Percentiles rank a stretch among this genome's conserved stretches.
These are phyloP conservation scores for Ephestia elutella DNA, from an alignment of 1,140 invertebrate genomes.

Conservation along the genomic window DNA sequence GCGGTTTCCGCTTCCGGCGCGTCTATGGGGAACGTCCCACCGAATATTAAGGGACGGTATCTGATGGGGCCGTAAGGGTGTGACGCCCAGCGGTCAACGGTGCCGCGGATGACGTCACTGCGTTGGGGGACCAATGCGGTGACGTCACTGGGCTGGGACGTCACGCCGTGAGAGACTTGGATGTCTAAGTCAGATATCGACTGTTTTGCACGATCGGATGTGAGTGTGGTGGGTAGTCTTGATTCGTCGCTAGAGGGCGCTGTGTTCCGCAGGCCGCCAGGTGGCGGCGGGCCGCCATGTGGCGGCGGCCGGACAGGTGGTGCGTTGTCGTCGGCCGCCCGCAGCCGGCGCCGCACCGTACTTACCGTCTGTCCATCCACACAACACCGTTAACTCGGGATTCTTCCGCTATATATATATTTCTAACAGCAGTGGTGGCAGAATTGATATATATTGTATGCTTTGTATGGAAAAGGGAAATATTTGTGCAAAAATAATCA, in stretches of 20 bases:
- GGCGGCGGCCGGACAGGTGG: too few species aligned
- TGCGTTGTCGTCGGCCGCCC: not conserved
- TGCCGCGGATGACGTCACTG: slow-evolving; percentile 15
- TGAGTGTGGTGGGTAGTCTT: not conserved
- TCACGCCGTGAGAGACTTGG: slow-evolving; percentile 47
- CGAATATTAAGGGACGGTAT: slow-evolving; percentile 79
- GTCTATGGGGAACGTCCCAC: slow-evolving; percentile 88
- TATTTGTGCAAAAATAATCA: not conserved
- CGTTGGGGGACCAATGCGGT: slow-evolving; percentile 5
- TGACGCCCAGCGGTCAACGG: slow-evolving; percentile 43
- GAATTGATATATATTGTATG: too few species aligned
- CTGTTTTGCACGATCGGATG: too few species aligned
- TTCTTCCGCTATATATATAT: not conserved
- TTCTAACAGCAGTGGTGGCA: not conserved
- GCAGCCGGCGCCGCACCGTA: not conserved
- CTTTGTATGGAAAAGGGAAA: too few species aligned
- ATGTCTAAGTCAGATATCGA: slow-evolving; percentile 1
- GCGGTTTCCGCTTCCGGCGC: slow-evolving; percentile 71
- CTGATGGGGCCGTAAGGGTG: slow-evolving; percentile 79
- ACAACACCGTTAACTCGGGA: not conserved
- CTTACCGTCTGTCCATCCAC: not conserved
- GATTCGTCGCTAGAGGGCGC: not conserved
- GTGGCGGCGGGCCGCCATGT: not conserved
- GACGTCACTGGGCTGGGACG: not conserved
- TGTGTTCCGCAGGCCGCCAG: not conserved